Base-by-base conservation (phyloP, 2,888 invertebrate species). In the Parochlus steinenii region DNA sequence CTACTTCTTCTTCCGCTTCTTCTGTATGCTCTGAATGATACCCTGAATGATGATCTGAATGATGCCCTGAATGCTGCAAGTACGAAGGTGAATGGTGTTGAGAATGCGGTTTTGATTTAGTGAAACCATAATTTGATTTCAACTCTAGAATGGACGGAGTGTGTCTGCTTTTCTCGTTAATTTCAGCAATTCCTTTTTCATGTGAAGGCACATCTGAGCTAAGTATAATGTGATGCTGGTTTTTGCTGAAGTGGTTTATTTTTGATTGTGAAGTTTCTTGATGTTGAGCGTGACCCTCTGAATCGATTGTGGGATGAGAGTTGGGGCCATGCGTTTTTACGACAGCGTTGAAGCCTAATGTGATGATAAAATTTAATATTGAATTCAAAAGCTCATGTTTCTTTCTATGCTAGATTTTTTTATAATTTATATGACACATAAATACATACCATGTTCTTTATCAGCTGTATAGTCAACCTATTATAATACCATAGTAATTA, bases 381-480 rank as follows among this genome's bases (percentile, higher is more conserved):
- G n/a, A n/a, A n/a, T n/a, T n/a, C n/a, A n/a, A n/a, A n/a, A n/a
- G n/a, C n/a, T n/a, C n/a, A n/a, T n/a, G n/a, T n/a, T n/a, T n/a
- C n/a, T n/a, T n/a, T n/a, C n/a, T n/a, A n/a, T n/a, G n/a, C n/a
- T n/a, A n/a, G n/a, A n/a, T n/a, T n/a, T n/a, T n/a, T n/a, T n/a
- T n/a, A n/a, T n/a, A n/a, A n/a, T n/a, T n/a, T n/a, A n/a, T n/a
- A n/a, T n/a, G n/a, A n/a, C n/a, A n/a, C n/a, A n/a, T n/a, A n/a
- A n/a, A n/a, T n/a, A n/a, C n/a, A n/a, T n/a, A n/a, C 67, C 67
- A 37, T 54, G 55, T 38, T 64, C 59, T 17, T 60, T 56, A 45
- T 67, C 67, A 1, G 67, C 67, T 3, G 66, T 67, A 39, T 69
- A 69, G 40, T 66, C 62, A 2, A 69, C 68, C 0, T 62, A 60